These are phyloP conservation scores for Illadopsis cleaveri DNA, from an alignment of 2,113 vertebrate genomes.

Conservation along the genomic window DNA sequence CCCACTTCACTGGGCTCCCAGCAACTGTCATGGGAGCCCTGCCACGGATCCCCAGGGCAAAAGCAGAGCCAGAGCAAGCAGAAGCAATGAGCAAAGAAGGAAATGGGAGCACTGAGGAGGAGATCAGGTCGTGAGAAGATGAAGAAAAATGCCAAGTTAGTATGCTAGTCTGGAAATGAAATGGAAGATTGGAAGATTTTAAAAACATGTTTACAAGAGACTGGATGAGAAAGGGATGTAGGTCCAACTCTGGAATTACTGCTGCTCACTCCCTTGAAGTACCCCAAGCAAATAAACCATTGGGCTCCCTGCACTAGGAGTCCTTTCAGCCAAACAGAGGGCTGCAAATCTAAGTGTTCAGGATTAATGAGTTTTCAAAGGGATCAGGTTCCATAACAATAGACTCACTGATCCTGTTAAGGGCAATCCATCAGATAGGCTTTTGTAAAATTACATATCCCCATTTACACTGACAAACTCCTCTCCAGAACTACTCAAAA, in stretches of 20 bases:
- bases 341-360: background rate
- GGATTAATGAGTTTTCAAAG: background rate
- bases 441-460: background rate
- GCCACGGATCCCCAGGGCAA: background rate
- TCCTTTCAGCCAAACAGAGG: background rate
- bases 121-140: background rate
- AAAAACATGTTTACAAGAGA: background rate
- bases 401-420: background rate
- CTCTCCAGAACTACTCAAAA: background rate
- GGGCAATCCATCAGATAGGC: background rate
- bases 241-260: background rate
- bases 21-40: rapidly evolving
- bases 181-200: background rate
- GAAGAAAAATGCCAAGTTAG: background rate
- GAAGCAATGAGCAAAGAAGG: background rate
- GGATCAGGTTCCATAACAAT: background rate
- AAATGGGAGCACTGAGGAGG: background rate
- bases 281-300: background rate
- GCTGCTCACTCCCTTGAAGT: background rate
- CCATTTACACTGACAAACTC: background rate
- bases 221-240: background rate
- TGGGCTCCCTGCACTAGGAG: background rate
- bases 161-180: background rate
- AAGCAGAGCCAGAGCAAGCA: background rate
- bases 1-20: background rate